Evolutionary conservation across 2,888 invertebrate genomes (phyloP).

Genomic region (Heterodera filipjevi): DNA sequence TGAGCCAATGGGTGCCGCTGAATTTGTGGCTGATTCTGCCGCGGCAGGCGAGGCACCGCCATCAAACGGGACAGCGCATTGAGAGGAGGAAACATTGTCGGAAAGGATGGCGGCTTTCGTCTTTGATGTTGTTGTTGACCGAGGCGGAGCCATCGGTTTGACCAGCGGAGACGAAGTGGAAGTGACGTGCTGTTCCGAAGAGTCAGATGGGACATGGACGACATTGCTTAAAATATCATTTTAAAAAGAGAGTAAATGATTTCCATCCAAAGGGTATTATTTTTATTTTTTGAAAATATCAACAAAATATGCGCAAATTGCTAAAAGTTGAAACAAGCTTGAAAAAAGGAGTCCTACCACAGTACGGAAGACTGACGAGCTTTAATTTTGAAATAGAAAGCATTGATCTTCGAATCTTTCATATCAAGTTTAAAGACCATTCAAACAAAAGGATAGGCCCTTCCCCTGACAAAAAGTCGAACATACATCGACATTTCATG

Average conservation of each 20-base stretch:
- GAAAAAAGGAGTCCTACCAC: too few species aligned
- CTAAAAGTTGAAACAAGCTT: too few species aligned
- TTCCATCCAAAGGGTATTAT: too few species aligned
- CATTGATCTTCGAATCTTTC: too few species aligned
- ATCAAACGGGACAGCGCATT: neutral
- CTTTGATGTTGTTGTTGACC: neutral
- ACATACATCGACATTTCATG: neutral
- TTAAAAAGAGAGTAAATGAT: neutral
- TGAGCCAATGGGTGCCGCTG: neutral
- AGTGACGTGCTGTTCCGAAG: neutral
- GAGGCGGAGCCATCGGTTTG: neutral
- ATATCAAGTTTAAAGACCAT: too few species aligned
- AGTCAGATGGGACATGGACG: neutral
- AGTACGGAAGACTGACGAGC: too few species aligned
- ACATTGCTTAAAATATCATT: neutral
- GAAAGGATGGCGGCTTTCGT: neutral
- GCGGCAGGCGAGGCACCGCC: neutral
- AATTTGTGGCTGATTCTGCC: neutral
- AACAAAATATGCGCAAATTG: too few species aligned
- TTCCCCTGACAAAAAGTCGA: too few species aligned
- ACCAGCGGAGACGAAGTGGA: constrained; percentile 1
- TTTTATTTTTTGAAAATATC: too few species aligned
- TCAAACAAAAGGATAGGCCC: too few species aligned
- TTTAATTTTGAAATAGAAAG: too few species aligned
- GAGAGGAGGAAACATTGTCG: neutral